Evolutionary conservation across 2,888 invertebrate species (phyloP).

Genomic region (Melolontha melolontha): DNA sequence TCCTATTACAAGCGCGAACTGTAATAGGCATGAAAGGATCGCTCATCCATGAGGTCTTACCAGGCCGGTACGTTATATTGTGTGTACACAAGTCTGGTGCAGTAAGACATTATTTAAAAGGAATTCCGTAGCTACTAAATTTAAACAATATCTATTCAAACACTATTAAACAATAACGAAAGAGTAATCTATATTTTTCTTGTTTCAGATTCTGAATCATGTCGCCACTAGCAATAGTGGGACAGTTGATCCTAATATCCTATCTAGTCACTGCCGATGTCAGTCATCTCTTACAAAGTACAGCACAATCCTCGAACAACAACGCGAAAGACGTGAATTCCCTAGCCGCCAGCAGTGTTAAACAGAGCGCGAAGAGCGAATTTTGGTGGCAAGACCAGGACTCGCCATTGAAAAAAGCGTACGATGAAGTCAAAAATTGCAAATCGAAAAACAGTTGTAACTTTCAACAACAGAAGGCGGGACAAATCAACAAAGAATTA

Average conservation of each 20-base stretch:
- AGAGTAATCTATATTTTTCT: too few species aligned
- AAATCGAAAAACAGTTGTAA: constrained; percentile 54
- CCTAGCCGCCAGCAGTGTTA: constrained; percentile 37
- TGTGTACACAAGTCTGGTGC: too few species aligned
- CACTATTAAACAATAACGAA: too few species aligned
- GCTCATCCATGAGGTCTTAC: too few species aligned
- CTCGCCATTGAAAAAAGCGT: constrained; percentile 70
- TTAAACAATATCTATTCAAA: too few species aligned
- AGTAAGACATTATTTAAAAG: too few species aligned
- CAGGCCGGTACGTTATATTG: too few species aligned
- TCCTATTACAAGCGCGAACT: too few species aligned
- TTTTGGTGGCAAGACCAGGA: constrained; percentile 75
- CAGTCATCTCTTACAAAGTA: constrained; percentile 55
- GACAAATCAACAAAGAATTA: constrained; percentile 8
- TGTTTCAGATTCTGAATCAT: constrained; percentile 50
- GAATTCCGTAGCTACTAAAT: too few species aligned
- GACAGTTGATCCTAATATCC: constrained; percentile 52
- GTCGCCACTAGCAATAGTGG: constrained; percentile 61
- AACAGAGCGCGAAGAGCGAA: constrained; percentile 55
- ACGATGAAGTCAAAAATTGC: constrained; percentile 62
- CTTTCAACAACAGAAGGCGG: constrained; percentile 43
- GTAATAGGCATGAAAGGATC: too few species aligned
- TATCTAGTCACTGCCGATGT: constrained; percentile 55
- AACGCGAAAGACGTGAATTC: constrained; percentile 47
- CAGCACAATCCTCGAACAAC: constrained; percentile 51